phyloP scores from a whole-genome alignment of 2,113 vertebrate genomes.

The Embiotoca jacksoni region DNA sequence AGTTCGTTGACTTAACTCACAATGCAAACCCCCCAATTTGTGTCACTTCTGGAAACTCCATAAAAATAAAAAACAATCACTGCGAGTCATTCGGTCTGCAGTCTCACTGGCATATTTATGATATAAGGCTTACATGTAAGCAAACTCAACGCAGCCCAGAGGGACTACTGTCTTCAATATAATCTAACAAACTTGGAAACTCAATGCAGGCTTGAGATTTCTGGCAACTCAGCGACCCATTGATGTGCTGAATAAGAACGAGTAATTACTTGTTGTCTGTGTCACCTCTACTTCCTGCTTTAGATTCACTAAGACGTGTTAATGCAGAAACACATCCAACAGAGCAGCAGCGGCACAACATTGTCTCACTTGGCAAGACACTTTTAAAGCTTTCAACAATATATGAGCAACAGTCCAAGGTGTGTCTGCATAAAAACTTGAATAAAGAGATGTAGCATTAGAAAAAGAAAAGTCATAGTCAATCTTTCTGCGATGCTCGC shows the following conservation, averaged over 20 bases:
- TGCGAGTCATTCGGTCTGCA: not conserved
- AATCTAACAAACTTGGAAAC: slow-evolving; percentile 10
- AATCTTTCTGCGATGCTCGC: not conserved
- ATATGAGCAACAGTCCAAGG: not conserved
- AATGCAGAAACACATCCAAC: slow-evolving; percentile 10
- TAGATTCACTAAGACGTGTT: slow-evolving; percentile 10
- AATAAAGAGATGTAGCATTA: not conserved
- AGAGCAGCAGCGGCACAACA: not conserved
- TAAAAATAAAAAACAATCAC: not conserved
- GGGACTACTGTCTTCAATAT: not conserved
- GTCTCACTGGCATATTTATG: slow-evolving; percentile 12
- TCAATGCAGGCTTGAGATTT: slow-evolving; percentile 8
- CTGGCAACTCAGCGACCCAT: not conserved
- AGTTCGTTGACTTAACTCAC: not conserved
- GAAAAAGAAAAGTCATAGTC: not conserved
- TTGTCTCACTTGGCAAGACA: not conserved
- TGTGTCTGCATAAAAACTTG: not conserved
- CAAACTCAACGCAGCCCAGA: not conserved
- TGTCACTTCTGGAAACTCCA: not conserved
- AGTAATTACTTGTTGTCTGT: not conserved
- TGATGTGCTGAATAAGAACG: slow-evolving; percentile 11
- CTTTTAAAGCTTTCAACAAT: not conserved
- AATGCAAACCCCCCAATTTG: not conserved
- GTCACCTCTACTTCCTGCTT: slow-evolving; percentile 1
- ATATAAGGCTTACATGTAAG: not conserved